Percentiles rank a stretch among this genome's conserved stretches.
Conservation (phyloP, 2,113 vertebrate species). For the Ancistrus triradiatus region DNA sequence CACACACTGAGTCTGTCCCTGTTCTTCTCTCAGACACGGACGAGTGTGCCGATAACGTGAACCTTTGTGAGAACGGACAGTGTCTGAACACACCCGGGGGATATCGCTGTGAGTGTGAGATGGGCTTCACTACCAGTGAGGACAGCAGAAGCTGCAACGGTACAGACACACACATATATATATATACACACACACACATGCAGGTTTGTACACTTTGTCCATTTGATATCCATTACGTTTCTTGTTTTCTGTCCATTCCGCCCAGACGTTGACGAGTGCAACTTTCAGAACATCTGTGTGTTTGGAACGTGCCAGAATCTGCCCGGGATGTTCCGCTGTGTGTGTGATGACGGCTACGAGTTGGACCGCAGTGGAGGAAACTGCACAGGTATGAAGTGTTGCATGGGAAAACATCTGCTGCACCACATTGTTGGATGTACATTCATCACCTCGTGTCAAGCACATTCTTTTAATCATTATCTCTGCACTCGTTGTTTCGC, state of each 20-base stretch:
- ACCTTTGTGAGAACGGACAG: slow-evolving; percentile 89
- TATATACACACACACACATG: neutral
- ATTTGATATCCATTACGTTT: neutral
- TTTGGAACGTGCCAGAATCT: slow-evolving; percentile 92
- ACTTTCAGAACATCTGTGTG: slow-evolving; percentile 88
- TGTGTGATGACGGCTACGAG: slow-evolving; percentile 85
- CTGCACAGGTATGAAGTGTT: slow-evolving; percentile 85
- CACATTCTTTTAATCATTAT: too few species aligned
- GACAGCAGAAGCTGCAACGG: slow-evolving; percentile 89
- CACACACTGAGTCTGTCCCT: neutral
- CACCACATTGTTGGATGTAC: too few species aligned
- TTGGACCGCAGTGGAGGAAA: slow-evolving; percentile 86
- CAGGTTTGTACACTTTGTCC: neutral
- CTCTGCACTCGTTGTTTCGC: too few species aligned
- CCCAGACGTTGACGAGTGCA: slow-evolving; percentile 90
- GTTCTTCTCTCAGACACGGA: slow-evolving; percentile 77
- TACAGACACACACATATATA: slow-evolving; percentile 43
- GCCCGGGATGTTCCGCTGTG: slow-evolving; percentile 88
- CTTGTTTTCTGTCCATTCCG: neutral
- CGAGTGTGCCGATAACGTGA: slow-evolving; percentile 83
- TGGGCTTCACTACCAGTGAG: slow-evolving; percentile 86
- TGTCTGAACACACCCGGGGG: slow-evolving; percentile 87
- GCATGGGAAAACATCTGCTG: too few species aligned
- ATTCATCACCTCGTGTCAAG: too few species aligned
- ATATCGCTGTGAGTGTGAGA: slow-evolving; percentile 90